Conservation (phyloP, 2,888 invertebrate genomes). For the Melinaea menophilus region DNA sequence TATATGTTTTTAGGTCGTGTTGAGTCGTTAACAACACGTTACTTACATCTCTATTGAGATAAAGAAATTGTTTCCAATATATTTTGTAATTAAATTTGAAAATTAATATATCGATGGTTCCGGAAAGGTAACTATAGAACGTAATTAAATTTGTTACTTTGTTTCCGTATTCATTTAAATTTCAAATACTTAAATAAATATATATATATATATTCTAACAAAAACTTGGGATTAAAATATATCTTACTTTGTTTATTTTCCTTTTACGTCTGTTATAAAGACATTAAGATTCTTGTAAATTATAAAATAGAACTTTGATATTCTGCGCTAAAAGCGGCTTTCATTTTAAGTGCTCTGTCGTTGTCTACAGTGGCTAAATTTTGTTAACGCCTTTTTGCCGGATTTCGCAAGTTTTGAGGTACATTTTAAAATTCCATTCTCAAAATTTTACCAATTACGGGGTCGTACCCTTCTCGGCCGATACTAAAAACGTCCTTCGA, state of each 20-base stretch:
- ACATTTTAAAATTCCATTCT: constrained; percentile 17
- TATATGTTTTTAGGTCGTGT: too few relatives aligned
- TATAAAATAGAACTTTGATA: constrained; percentile 7
- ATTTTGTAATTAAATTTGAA: too few relatives aligned
- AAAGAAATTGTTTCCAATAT: too few relatives aligned
- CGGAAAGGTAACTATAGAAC: too few relatives aligned
- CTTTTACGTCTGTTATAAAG: constrained; percentile 4
- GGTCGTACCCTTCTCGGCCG: constrained; percentile 14
- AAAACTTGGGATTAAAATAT: neutral
- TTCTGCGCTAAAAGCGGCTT: constrained; percentile 12
- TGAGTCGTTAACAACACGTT: too few relatives aligned
- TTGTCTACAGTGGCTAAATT: constrained; percentile 12
- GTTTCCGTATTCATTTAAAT: too few relatives aligned
- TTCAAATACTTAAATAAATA: too few relatives aligned
- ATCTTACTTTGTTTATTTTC: constrained; percentile 5
- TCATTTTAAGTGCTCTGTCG: constrained; percentile 16
- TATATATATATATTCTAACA: neutral
- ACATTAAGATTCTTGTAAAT: constrained; percentile 11
- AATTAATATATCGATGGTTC: too few relatives aligned
- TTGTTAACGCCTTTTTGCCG: constrained; percentile 13
- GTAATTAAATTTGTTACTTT: too few relatives aligned
- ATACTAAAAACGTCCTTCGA: constrained; percentile 12
- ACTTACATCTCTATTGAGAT: too few relatives aligned
- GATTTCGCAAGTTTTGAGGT: constrained; percentile 12
- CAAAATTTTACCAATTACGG: constrained; percentile 17